Percentiles rank a stretch among this genome's conserved stretches.
phyloP scores from a whole-genome alignment of 1,140 invertebrate genomes.

The Spodoptera litura region DNA sequence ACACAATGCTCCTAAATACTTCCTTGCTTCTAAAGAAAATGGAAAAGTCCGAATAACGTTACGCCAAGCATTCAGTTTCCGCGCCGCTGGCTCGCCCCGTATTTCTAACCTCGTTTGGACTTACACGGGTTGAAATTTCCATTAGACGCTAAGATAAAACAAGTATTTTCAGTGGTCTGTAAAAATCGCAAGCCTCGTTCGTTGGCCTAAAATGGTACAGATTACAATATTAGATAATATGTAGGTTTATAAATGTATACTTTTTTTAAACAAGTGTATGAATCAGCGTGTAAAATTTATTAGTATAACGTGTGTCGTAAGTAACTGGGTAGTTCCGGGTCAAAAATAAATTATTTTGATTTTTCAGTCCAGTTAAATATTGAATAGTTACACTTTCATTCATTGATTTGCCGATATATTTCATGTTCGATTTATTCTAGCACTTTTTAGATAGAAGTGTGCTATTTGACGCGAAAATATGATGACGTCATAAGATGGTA shows the following conservation, averaged over 20 bases:
- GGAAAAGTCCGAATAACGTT: slow-evolving; percentile 30
- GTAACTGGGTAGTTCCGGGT: too few species aligned
- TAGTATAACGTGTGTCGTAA: too few species aligned
- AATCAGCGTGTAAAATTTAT: too few species aligned
- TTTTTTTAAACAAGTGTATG: too few species aligned
- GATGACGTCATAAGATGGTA: too few species aligned
- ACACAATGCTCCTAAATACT: slow-evolving; percentile 29
- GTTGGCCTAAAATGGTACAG: neutral
- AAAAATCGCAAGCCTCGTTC: slow-evolving; percentile 33
- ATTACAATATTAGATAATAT: neutral
- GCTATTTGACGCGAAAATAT: too few species aligned
- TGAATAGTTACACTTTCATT: too few species aligned
- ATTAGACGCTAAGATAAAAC: slow-evolving; percentile 39
- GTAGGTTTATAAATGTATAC: neutral
- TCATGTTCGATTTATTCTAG: too few species aligned
- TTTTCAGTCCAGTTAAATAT: too few species aligned
- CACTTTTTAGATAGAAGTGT: too few species aligned
- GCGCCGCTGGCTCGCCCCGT: slow-evolving; percentile 13
- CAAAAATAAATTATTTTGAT: too few species aligned
- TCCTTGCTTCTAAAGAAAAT: slow-evolving; percentile 33
- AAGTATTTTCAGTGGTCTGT: slow-evolving; percentile 36
- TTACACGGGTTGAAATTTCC: slow-evolving; percentile 40
- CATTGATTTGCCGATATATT: too few species aligned
- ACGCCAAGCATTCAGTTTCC: slow-evolving; percentile 27
- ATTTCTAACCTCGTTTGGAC: slow-evolving; percentile 33